Evolutionary conservation across 1,140 invertebrate genomes (phyloP), one percentile per base, ranked within the genome.

Genomic region (Ceratina australensis): DNA sequence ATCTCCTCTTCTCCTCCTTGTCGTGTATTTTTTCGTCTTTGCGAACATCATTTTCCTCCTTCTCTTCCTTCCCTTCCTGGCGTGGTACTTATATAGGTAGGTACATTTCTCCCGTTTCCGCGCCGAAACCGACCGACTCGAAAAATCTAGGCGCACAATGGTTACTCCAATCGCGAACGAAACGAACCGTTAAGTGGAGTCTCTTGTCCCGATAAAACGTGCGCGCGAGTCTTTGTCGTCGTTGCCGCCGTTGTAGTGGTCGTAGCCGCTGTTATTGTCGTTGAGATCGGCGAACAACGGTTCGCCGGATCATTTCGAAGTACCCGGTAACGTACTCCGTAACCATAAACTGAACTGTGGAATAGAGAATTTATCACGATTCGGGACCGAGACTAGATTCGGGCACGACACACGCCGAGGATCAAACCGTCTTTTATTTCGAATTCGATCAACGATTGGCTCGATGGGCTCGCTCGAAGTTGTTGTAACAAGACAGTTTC

Each of bases 1-100:
- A 72, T 75, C 60, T 63, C 75, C 78, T 57, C 73, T 52, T 76
- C 56, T 56, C 49, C 49, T 59, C 28, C 33, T 59, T 54, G 47
- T 69, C 28, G 50, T n/a, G 33, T 28, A 42, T 78, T 56, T 42
- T 59, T 10, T 67, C 67, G 13, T 66, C 24, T 63, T 67, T 42
- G n/a, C 26, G 59, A 42, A 42, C 33, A 54, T 28, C 33, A 18
- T 47, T 26, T 57, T 65, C 50, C 47, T 71, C 18, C 26, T 50
- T 64, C 15, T 18, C 65, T 16, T 77, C 76, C 0, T 47, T 54
- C 26, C 77, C 52, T 54, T 54, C n/a, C 52, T 42, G 33, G 33
- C 33, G 33, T 42, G 33, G 8, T 42, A 42, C 33, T 42, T 7
- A 7, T 42, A 42, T 42, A 42, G 33, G 33, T 42, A 42, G 33